Conservation (phyloP, 2,113 vertebrate genomes). For the Capra hircus region DNA sequence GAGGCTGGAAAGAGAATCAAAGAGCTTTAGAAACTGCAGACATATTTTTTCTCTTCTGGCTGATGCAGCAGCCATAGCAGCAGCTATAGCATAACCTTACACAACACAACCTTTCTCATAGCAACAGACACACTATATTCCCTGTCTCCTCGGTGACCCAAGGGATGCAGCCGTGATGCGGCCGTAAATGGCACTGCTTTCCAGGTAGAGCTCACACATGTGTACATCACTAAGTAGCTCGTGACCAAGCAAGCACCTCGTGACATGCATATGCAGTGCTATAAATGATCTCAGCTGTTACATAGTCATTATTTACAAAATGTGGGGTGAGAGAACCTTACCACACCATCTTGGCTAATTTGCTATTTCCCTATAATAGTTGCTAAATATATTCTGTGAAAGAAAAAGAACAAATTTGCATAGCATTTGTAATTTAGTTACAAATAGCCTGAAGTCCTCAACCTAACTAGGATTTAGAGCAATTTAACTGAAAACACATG, state of each 20-base stretch:
- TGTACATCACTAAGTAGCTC: background rate
- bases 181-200: background rate
- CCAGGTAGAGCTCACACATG: background rate
- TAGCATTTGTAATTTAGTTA: conserved; percentile 7
- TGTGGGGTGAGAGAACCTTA: background rate
- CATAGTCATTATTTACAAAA: background rate
- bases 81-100: background rate
- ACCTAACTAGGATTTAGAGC: background rate
- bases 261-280: background rate
- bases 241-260: background rate
- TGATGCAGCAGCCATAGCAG: background rate
- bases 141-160: background rate
- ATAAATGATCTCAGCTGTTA: background rate
- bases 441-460: background rate
- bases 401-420: background rate
- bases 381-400: background rate
- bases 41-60: background rate
- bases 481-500: background rate
- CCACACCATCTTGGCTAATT: background rate
- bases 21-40: background rate
- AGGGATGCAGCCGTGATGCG: background rate
- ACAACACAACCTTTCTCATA: background rate
- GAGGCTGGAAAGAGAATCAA: background rate
- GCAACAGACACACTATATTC: background rate
- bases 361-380: background rate